A percentile compares a stretch with the other conserved stretches of the same genome.
phyloP scores from a whole-genome alignment of 2,113 vertebrate genomes.

The Apaloderma vittatum region DNA sequence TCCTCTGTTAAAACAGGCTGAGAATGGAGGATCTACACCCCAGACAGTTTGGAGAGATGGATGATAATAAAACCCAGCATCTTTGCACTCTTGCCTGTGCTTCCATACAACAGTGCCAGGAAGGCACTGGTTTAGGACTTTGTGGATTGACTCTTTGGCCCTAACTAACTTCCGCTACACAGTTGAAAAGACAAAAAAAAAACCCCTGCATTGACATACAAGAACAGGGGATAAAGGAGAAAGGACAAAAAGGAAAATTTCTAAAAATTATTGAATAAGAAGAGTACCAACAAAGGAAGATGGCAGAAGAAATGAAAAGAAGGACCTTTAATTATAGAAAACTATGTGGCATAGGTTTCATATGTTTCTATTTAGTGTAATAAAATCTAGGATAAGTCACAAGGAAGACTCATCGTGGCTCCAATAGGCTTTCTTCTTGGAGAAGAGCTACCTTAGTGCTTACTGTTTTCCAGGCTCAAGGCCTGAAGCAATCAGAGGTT shows the following conservation, averaged over 20 bases:
- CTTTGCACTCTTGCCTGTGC: background rate
- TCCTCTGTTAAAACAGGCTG: background rate
- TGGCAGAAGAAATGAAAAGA: background rate
- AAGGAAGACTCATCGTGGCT: background rate
- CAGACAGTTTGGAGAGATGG: background rate
- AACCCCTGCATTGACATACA: background rate
- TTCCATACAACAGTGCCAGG: background rate
- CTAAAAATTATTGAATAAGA: background rate
- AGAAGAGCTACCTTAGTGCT: background rate
- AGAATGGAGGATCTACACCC: background rate
- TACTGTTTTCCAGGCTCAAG: background rate
- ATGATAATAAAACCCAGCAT: background rate
- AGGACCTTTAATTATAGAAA: background rate
- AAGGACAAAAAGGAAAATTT: background rate
- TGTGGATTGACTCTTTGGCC: background rate
- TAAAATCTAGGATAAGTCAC: background rate
- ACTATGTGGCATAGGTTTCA: background rate
- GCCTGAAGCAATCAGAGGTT: background rate
- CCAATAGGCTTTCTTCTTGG: background rate
- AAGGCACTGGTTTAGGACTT: background rate
- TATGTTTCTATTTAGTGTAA: background rate
- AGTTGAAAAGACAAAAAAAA: background rate
- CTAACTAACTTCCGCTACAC: background rate
- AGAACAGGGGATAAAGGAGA: background rate
- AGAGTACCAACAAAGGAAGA: background rate